Evolutionary conservation across 2,113 vertebrate genomes (phyloP).

Genomic region (Sapajus apella): DNA sequence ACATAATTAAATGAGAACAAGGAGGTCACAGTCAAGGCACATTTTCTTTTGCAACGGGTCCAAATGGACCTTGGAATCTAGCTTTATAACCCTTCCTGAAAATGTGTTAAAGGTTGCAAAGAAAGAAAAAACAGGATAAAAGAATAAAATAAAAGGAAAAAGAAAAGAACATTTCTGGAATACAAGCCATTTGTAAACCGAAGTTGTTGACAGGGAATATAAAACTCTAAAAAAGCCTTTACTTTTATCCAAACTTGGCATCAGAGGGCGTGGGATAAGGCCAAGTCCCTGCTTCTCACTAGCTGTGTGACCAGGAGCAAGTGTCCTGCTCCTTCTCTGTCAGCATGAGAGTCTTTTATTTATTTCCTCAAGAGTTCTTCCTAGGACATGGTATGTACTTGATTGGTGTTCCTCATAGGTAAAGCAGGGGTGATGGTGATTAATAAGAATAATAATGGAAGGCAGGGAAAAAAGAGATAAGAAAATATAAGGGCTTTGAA

Average conservation of each 20-base stretch:
- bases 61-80: not conserved
- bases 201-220: not conserved
- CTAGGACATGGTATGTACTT: rapidly evolving
- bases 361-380: not conserved
- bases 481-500: not conserved
- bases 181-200: not conserved
- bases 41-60: not conserved
- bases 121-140: not conserved
- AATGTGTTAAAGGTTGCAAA: not conserved
- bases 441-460: not conserved
- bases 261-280: not conserved
- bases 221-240: not conserved
- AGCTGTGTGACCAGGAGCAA: not conserved
- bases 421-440: not conserved
- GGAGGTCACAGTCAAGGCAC: no score
- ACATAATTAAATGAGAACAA: not conserved
- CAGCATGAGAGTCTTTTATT: rapidly evolving
- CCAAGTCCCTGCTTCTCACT: not conserved
- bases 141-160: not conserved
- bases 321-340: not conserved
- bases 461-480: not conserved
- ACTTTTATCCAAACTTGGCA: not conserved
- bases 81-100: not conserved
- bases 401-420: no score
- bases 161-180: not conserved